Evolutionary conservation across 1,140 invertebrate genomes (phyloP), one percentile per base, ranked within the genome.

Genomic region (Zophobas morio): DNA sequence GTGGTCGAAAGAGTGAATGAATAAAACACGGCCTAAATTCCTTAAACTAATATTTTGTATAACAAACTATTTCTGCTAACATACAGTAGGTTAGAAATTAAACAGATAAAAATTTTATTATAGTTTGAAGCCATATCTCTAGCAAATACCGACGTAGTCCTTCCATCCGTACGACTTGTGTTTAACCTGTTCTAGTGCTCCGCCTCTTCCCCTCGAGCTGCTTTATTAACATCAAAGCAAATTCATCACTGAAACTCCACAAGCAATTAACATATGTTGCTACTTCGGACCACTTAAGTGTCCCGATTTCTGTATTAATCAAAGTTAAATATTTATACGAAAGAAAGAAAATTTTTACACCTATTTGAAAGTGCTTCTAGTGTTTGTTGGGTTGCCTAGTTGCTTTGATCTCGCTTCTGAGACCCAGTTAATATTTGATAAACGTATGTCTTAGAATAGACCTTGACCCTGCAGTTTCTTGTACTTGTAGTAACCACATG

Each of bases 351-450:
- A 66, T 40, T 66, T 66, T 42, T 42, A 32, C 60, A 66, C 60
- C 20, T 66, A 32, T 42, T 66, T 33, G 6, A 66, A 42, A 40
- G n/a, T 51, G 3, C n/a, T 51, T 51, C 4, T 46, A 1, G 8
- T 60, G 56, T 60, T 60, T 60, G 36, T 60, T 60, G 56, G 56
- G 56, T 60, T 60, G 56, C 56, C 56, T 60, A 60, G 5, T 35
- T 33, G 34, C 32, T 60, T 36, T 60, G 4, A 60, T 36, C 8
- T 60, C 35, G 20, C 56, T 53, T 33, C 3, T 54, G 32, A 60
- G 35, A 37, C 56, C 56, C 37, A 0, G 8, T 46, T 46, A 4
- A 20, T 33, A 60, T 36, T 36, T 60, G 42, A 46, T 46, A 3
- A 8, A 3, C 42, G 8, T 46, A 3, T 46, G 42, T 4, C 8